Evolutionary conservation across 2,797 vertebrate species (phyloP).

Genomic region (Myotis vivesi): DNA sequence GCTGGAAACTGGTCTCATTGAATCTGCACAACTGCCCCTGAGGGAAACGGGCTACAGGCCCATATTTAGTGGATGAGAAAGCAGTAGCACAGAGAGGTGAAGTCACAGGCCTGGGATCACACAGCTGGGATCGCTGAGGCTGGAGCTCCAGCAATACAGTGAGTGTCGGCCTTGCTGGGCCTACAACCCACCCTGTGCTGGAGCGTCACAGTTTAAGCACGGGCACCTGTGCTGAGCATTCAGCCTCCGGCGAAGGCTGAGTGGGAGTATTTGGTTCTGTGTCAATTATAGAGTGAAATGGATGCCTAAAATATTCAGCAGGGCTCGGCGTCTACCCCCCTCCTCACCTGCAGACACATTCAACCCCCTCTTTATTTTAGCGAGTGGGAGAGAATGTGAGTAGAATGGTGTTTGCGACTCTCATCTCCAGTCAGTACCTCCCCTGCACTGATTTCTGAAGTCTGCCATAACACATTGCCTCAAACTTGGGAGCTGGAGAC

Average conservation of each 20-base stretch:
- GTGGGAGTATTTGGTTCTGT: conserved; percentile 11
- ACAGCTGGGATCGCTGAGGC: neutral
- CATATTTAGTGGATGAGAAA: neutral
- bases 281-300: neutral
- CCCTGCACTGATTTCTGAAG: neutral
- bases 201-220: neutral
- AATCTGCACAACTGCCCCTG: neutral
- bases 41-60: neutral
- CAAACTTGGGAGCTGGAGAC: neutral
- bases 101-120: neutral
- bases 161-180: accelerated
- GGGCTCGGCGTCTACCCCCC: neutral
- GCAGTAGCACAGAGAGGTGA: neutral
- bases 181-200: neutral
- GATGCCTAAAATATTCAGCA: neutral
- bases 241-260: neutral
- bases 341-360: neutral
- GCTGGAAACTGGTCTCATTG: neutral
- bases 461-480: neutral
- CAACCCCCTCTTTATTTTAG: neutral
- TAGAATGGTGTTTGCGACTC: neutral
- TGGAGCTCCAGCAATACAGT: neutral
- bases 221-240: accelerated
- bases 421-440: neutral
- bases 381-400: neutral